These are phyloP conservation scores for Notolabrus celidotus DNA, from an alignment of 2,797 vertebrate genomes.

Conservation along the genomic window DNA sequence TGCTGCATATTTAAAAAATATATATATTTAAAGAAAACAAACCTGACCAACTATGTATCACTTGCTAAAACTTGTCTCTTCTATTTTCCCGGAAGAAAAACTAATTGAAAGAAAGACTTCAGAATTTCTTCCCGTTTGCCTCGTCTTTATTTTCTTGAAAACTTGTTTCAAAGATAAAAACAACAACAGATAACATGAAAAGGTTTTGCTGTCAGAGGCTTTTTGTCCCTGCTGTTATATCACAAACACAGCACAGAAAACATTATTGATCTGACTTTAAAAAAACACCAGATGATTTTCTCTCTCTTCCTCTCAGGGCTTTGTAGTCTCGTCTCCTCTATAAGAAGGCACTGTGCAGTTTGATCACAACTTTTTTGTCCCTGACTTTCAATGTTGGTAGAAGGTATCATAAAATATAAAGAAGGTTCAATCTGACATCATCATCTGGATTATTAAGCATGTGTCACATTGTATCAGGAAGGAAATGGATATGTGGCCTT, in stretches of 20 bases:
- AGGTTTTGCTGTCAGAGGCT: too few species aligned
- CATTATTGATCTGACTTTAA: not conserved
- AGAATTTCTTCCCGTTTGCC: too few species aligned
- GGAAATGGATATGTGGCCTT: slow-evolving; percentile 76
- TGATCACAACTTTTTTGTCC: not conserved
- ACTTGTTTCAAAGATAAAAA: too few species aligned
- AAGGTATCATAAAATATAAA: not conserved
- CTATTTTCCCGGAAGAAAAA: too few species aligned
- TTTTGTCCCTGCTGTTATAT: too few species aligned
- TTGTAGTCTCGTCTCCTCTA: not conserved
- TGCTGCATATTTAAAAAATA: too few species aligned
- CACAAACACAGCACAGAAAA: not conserved
- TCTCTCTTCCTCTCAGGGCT: not conserved
- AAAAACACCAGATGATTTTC: not conserved
- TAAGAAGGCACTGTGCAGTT: slow-evolving; percentile 3
- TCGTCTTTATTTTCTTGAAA: too few species aligned
- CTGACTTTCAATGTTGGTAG: slow-evolving; percentile 10
- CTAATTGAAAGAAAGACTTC: too few species aligned
- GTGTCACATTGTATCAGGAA: slow-evolving; percentile 44
- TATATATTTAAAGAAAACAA: too few species aligned
- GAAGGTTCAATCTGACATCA: not conserved
- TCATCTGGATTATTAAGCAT: slow-evolving; percentile 19
- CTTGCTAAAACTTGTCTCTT: too few species aligned
- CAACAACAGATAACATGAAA: too few species aligned
- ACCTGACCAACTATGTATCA: too few species aligned